phyloP scores from a whole-genome alignment of 1,140 invertebrate species.

The Myzus persicae region DNA sequence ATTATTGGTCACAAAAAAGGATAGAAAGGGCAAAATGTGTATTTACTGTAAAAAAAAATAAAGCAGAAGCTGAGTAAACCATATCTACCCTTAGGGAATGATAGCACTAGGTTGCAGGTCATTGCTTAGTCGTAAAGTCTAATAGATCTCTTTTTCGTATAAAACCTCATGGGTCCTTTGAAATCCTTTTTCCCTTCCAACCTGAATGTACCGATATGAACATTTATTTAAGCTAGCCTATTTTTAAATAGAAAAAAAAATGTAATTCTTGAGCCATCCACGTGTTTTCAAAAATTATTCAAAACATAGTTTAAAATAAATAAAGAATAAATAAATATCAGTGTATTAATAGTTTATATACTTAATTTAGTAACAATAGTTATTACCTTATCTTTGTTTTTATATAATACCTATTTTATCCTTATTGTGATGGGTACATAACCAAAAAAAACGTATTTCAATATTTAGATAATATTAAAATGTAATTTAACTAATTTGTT shows the following conservation, averaged over 20 bases:
- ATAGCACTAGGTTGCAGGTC: not conserved
- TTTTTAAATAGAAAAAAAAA: conserved; percentile 3
- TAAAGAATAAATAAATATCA: not conserved
- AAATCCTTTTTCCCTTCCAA: conserved; percentile 25
- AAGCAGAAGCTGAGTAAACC: not conserved
- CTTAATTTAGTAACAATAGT: not conserved
- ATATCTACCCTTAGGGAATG: conserved; percentile 41
- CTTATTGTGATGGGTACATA: not conserved
- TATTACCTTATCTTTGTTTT: not conserved
- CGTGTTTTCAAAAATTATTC: not conserved
- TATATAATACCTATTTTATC: not conserved
- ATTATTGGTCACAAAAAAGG: conserved; percentile 38
- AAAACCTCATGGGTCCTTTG: conserved; percentile 25
- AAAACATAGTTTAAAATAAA: conserved; percentile 5
- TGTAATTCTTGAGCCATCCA: not conserved
- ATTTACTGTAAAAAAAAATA: conserved; percentile 19
- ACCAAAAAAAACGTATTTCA: too few relatives aligned
- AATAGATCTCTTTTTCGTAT: conserved; percentile 44
- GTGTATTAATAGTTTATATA: not conserved
- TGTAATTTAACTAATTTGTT: not conserved
- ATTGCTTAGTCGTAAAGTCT: conserved; percentile 50
- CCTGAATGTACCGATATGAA: not conserved
- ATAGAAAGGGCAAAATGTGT: not conserved
- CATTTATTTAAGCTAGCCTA: not conserved
- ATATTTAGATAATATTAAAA: not conserved